Percentiles rank a stretch among this genome's conserved stretches.
These are phyloP conservation scores for Sturnus vulgaris DNA, from an alignment of 2,113 vertebrate genomes.

Conservation along the genomic window DNA sequence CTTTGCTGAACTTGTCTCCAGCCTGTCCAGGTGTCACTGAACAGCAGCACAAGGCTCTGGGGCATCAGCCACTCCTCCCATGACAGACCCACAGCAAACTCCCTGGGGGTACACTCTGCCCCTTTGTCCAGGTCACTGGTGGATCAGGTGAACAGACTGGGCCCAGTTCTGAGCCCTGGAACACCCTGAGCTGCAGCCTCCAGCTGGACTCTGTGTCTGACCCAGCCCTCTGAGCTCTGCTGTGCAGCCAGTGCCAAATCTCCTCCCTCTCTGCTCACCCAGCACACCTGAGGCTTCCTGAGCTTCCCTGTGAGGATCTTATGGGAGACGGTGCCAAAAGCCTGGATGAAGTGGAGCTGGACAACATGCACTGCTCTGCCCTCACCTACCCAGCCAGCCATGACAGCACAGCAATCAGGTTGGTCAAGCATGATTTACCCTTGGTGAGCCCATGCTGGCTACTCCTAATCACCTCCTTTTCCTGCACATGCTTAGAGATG, in stretches of 20 bases:
- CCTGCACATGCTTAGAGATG: not conserved
- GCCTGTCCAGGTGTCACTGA: not conserved
- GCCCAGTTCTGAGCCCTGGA: not conserved
- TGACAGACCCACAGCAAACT: not conserved
- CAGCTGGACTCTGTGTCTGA: not conserved
- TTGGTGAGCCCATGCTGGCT: not conserved
- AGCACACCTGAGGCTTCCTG: not conserved
- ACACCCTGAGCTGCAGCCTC: not conserved
- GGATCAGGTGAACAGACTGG: not conserved
- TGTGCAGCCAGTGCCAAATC: not conserved
- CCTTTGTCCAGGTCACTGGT: not conserved
- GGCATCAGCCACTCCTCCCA: not conserved
- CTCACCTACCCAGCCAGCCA: not conserved
- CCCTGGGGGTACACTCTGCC: not conserved
- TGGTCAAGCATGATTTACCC: not conserved
- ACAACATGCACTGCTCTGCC: not conserved
- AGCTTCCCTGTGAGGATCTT: accelerated
- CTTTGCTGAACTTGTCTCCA: not conserved
- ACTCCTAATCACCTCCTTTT: not conserved
- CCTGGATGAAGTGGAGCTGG: not conserved
- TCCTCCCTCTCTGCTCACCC: not conserved
- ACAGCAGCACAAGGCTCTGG: not conserved
- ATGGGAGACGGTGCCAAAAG: not conserved
- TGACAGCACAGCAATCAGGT: not conserved
- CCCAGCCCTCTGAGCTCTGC: not conserved